Base-by-base conservation (phyloP, 2,113 vertebrate genomes). In the Heterotilapia buettikoferi region DNA sequence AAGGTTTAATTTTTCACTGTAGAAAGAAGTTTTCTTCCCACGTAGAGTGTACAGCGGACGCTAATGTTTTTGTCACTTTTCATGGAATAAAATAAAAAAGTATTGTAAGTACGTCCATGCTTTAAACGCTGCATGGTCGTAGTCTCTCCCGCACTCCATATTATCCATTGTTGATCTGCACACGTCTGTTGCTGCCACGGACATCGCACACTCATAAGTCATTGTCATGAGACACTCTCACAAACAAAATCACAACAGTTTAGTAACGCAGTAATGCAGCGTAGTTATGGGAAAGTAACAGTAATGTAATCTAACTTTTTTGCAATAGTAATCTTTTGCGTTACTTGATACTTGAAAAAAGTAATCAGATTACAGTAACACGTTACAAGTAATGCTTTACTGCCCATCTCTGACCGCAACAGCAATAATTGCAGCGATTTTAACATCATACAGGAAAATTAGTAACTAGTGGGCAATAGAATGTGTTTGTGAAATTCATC, bases 21-120 rank as follows among this genome's bases (percentile, higher is more conserved):
- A 29, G 7, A 29, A 59, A 16, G 2, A 29, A 16, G 1, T 31
- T 59, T 31, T 31, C 56, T 16, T 59, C 0, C 0, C 56, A 29
- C 1, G 2, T 0, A 29, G 56, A 6, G 56, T 31, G 56, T 59
- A 59, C 56, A 59, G 56, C 0, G 7, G 56, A 59, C 0, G 56
- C 26, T 31, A 31, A 59, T 59, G 56, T 59, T 59, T 59, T 18
- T 59, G 56, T 59, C 26, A 59, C 56, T 9, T 59, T 59, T 31
- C 1, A 59, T 59, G 56, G 26, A 29, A 56, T 56, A 24, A 54
- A 5, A 59, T 29, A 3, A 59, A 59, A 59, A 59, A 59, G 13
- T 59, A 9, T 8, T 29, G 24, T 59, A 29, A 59, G 13, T 59
- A 31, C 1, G 1, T 59, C 26, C 56, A 18, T 6, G 26, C 57